Percentiles rank a stretch among this genome's conserved stretches.
Evolutionary conservation across 2,113 vertebrate species (phyloP).

Genomic region (Garra rufa): DNA sequence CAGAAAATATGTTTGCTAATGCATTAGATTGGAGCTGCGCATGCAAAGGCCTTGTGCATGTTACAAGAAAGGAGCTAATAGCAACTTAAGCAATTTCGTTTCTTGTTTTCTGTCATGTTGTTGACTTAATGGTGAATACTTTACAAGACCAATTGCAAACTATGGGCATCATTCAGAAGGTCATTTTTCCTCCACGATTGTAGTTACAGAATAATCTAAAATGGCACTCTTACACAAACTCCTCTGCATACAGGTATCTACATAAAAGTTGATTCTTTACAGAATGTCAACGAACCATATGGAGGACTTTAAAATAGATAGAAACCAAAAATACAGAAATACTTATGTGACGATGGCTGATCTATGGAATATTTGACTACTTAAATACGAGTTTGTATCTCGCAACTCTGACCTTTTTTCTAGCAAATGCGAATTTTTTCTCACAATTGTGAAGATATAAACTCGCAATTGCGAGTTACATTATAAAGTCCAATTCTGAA

Average conservation of each 20-base stretch:
- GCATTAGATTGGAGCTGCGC: neutral
- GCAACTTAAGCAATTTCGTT: neutral
- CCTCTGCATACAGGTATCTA: too few relatives aligned
- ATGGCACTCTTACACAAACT: neutral
- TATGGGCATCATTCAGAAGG: neutral
- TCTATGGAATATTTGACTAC: neutral
- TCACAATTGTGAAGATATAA: too few relatives aligned
- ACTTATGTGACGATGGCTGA: neutral
- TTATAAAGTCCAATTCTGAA: too few relatives aligned
- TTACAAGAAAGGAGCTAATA: neutral
- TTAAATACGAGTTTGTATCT: too few relatives aligned
- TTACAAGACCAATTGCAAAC: neutral
- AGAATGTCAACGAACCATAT: neutral
- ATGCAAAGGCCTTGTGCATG: neutral
- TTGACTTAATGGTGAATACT: neutral
- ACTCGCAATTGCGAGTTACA: too few relatives aligned
- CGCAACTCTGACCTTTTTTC: too few relatives aligned
- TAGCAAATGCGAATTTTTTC: too few relatives aligned
- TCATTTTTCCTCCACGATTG: neutral
- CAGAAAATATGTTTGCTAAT: constrained; percentile 7
- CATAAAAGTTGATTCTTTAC: neutral
- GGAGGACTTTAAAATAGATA: neutral
- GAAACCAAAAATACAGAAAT: neutral
- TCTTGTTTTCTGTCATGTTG: neutral
- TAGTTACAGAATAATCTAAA: neutral